These are phyloP conservation scores for Nerophis ophidion DNA, from an alignment of 2,113 vertebrate species.

Conservation along the genomic window DNA sequence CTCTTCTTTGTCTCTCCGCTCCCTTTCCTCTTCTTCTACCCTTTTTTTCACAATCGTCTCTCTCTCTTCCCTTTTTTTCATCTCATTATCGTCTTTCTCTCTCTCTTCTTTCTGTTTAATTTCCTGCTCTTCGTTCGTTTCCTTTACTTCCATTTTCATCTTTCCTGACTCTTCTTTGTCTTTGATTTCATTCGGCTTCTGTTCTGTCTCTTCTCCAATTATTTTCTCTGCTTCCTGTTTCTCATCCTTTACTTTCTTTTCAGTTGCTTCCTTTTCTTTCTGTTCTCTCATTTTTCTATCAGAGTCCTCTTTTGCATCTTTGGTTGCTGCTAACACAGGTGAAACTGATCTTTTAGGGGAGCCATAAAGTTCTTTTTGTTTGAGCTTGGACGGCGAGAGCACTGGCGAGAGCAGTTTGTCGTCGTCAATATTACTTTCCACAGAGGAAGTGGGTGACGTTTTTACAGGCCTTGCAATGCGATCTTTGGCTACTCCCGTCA, in stretches of 20 bases:
- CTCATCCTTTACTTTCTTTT: slow-evolving; percentile 18
- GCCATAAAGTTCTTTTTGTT: slow-evolving; percentile 56
- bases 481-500: slow-evolving; percentile 74
- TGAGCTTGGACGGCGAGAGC: slow-evolving; percentile 63
- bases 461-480: slow-evolving; percentile 68
- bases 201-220: background rate
- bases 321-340: slow-evolving; percentile 42
- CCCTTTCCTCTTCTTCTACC: background rate
- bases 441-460: slow-evolving; percentile 70
- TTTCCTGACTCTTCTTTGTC: background rate
- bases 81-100: slow-evolving; percentile 9
- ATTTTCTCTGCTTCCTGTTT: slow-evolving; percentile 8
- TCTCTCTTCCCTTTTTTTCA: background rate
- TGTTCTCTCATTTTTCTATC: slow-evolving; percentile 24
- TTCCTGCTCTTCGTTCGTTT: slow-evolving; percentile 50
- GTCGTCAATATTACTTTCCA: slow-evolving; percentile 73
- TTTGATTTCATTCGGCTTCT: background rate
- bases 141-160: slow-evolving; percentile 2
- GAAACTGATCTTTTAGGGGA: slow-evolving; percentile 58
- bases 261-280: slow-evolving; percentile 13
- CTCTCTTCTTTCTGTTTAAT: slow-evolving; percentile 58
- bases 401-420: slow-evolving; percentile 65
- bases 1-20: slow-evolving; percentile 8
- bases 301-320: slow-evolving; percentile 37
- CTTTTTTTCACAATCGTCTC: slow-evolving; percentile 4